Conservation (phyloP, 2,113 vertebrate genomes). For the Axis porcinus region DNA sequence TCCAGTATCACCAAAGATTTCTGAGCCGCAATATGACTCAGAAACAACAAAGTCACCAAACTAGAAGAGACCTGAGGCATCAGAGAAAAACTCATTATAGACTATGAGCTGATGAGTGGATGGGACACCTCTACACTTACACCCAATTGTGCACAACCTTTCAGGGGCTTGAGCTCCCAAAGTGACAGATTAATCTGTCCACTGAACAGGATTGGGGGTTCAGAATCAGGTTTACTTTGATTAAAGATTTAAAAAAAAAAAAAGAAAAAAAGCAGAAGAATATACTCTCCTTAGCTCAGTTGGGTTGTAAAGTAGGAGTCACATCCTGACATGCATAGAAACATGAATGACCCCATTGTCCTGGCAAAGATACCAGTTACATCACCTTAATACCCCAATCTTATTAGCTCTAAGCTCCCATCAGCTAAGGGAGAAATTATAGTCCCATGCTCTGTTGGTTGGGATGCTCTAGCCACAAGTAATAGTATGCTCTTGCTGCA, state of each 20-base stretch:
- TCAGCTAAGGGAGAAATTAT: neutral
- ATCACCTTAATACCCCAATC: neutral
- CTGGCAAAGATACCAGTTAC: neutral
- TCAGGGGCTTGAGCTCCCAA: neutral
- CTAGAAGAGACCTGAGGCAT: neutral
- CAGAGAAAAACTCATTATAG: neutral
- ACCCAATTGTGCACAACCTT: neutral
- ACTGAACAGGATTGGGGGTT: neutral
- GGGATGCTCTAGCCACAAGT: neutral
- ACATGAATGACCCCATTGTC: neutral
- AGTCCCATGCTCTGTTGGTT: neutral
- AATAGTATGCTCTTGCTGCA: neutral
- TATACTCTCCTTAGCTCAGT: neutral
- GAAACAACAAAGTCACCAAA: slow-evolving; percentile 2
- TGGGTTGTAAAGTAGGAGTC: neutral
- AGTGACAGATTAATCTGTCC: neutral
- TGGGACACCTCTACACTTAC: neutral
- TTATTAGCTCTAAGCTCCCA: neutral
- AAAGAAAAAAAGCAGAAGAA: neutral
- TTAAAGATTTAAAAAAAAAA: neutral
- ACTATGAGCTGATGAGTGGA: neutral
- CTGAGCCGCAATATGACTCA: neutral
- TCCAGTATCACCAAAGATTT: neutral
- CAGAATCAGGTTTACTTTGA: slow-evolving; percentile 6
- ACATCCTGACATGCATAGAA: neutral